phyloP scores from a whole-genome alignment of 2,888 invertebrate genomes.

The Himalopsyche kuldschensis region DNA sequence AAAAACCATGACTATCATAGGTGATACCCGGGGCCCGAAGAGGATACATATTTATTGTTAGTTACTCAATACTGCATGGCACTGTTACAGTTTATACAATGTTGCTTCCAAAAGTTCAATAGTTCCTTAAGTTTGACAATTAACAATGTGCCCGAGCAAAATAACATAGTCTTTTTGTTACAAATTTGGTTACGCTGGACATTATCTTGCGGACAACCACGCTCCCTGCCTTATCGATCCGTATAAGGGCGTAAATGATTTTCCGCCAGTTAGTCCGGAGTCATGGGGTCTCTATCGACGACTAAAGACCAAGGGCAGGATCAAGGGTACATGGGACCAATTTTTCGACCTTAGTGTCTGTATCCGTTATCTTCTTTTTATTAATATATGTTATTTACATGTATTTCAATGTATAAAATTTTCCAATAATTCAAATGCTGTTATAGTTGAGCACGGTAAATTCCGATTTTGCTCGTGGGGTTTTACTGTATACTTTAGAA shows the following conservation, averaged over 20 bases:
- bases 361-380: neutral
- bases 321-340: neutral
- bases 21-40: no score
- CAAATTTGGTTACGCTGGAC: neutral
- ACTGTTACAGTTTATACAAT: no score
- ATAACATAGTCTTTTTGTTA: neutral
- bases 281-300: neutral
- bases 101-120: no score
- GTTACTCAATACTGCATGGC: no score
- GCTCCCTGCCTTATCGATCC: neutral
- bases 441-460: no score
- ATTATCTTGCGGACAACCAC: neutral
- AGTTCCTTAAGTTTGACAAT: neutral
- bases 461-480: no score
- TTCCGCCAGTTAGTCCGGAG: neutral
- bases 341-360: neutral
- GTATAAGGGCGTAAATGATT: neutral
- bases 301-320: neutral
- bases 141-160: neutral
- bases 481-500: no score
- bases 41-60: no score
- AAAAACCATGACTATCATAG: no score
- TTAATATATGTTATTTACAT: neutral
- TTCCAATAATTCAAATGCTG: no score
- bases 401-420: no score